These are phyloP conservation scores for Panurus biarmicus DNA, from an alignment of 2,113 vertebrate species.

Conservation along the genomic window DNA sequence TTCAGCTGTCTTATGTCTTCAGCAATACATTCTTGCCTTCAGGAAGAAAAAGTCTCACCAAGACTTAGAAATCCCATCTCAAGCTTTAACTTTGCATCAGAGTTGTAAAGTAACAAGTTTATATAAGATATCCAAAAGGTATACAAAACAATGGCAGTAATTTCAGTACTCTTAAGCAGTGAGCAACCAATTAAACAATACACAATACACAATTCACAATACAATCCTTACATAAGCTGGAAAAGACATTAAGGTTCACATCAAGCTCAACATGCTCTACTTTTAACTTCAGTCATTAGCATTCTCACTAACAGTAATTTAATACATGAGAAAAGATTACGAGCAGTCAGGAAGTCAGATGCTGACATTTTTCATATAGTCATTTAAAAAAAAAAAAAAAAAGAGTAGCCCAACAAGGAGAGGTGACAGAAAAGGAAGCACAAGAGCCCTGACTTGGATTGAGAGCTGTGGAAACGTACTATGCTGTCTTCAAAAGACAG, in stretches of 20 bases:
- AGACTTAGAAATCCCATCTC: neutral
- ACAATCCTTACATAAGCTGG: neutral
- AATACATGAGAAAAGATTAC: neutral
- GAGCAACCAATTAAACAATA: neutral
- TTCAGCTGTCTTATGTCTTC: neutral
- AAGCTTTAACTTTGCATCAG: neutral
- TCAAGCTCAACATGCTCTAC: neutral
- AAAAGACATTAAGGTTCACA: slow-evolving; percentile 21
- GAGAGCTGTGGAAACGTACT: neutral
- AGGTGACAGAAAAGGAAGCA: neutral
- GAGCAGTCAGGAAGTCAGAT: neutral
- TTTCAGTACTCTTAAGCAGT: neutral
- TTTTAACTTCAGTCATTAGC: slow-evolving; percentile 10
- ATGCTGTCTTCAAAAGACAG: neutral
- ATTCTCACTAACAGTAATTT: slow-evolving; percentile 18
- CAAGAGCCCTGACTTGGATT: neutral
- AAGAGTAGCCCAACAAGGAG: neutral
- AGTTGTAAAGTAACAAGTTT: neutral
- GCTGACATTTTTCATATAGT: neutral
- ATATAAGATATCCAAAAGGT: neutral
- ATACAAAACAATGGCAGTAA: neutral
- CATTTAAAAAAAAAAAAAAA: neutral
- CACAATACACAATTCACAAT: slow-evolving; percentile 1
- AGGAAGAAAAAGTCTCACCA: neutral
- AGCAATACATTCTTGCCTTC: neutral